These are phyloP conservation scores for Burhinus oedicnemus DNA, from an alignment of 2,113 vertebrate species.

Conservation along the genomic window DNA sequence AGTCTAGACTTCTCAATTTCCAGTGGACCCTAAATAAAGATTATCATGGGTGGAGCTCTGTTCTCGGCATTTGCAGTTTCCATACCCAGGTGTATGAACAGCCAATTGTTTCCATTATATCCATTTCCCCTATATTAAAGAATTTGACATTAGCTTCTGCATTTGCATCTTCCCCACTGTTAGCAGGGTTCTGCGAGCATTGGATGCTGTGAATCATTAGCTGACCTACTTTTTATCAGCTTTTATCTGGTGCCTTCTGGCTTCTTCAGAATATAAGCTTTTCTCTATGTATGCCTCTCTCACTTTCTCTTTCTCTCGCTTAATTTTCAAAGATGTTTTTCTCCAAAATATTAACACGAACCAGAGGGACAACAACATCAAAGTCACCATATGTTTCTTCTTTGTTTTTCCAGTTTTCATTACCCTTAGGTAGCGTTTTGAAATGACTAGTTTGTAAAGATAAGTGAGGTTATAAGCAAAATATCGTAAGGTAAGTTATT, in stretches of 20 bases:
- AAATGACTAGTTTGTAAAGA: neutral
- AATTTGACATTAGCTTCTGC: neutral
- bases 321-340: constrained; percentile 46
- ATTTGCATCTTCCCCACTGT: constrained; percentile 22
- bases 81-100: neutral
- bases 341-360: neutral
- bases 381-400: constrained; percentile 1
- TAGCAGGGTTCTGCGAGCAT: constrained; percentile 8
- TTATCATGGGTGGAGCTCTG: neutral
- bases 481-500: neutral
- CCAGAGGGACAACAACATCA: constrained; percentile 1
- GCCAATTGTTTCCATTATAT: neutral
- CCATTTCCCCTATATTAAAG: neutral
- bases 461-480: neutral
- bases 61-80: neutral
- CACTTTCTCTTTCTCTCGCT: neutral
- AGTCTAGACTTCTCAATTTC: neutral
- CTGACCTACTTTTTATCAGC: constrained; percentile 60
- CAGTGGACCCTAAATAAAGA: neutral
- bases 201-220: constrained; percentile 52
- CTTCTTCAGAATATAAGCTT: constrained; percentile 33
- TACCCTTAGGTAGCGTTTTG: neutral
- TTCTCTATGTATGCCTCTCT: neutral
- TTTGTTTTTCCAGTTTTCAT: constrained; percentile 12
- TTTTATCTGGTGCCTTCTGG: constrained; percentile 62